Evolutionary conservation across 2,888 invertebrate species (phyloP), one percentile per base, ranked within the genome.

Genomic region (Calameuta filiformis): DNA sequence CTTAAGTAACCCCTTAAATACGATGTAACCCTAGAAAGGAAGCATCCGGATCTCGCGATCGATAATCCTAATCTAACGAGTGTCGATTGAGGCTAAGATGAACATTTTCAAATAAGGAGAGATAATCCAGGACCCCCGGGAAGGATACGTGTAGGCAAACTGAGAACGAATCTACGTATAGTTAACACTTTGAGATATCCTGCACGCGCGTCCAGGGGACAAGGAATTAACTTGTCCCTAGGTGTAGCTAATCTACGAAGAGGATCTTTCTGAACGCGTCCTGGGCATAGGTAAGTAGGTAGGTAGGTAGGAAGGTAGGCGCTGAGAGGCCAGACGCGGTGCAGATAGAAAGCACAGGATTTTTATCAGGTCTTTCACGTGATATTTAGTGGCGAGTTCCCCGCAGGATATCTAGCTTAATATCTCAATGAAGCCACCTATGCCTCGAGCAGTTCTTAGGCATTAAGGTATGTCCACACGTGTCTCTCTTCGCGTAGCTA

Each of bases 151-250:
- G 56, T 56, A 56, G 15, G 23, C 56, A 23, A 56, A 23, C 56
- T 23, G 23, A 23, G 56, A 56, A 56, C 9, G 56, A 56, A 56
- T 56, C 56, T 56, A 56, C 2, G 56, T 56, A 56, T 56, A 23
- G 56, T 56, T 56, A 56, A 56, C 56, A 23, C 56, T 23, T 56
- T 56, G 23, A 56, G 56, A 56, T 56, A 56, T 56, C 56, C 56
- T 56, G 56, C 56, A 56, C 56, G 56, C 56, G 56, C 71, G 71
- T 71, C 31, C 71, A 30, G 23, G 56, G 23, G 56, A 56, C 56
- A 56, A 74, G 75, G 85, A 86, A 89, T 89, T 88, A 89, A 89
- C 89, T 88, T 85, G 87, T 89, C 84, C 84, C 56, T 56, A 56
- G 56, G 56, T 56, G 56, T 56, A 56, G 56, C 56, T 56, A 56